phyloP scores from a whole-genome alignment of 2,888 invertebrate species.

The Serripes groenlandicus region DNA sequence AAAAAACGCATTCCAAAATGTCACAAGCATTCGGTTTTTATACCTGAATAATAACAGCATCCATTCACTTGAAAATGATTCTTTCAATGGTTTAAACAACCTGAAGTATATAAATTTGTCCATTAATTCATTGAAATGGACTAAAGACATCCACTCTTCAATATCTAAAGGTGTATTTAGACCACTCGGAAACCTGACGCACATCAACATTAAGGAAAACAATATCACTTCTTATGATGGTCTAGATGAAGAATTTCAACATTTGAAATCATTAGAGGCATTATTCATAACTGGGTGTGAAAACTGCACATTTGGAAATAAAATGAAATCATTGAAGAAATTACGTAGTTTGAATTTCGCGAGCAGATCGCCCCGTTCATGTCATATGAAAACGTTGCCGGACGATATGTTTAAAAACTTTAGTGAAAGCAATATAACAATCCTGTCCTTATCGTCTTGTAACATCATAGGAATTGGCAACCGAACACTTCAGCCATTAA shows the following conservation, averaged over 20 bases:
- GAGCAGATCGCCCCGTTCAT: neutral
- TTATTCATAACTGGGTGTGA: slow-evolving; percentile 10
- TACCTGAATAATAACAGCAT: slow-evolving; percentile 10
- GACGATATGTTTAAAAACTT: slow-evolving; percentile 40
- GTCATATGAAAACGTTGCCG: neutral
- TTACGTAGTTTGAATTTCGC: slow-evolving; percentile 28
- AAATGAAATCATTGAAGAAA: slow-evolving; percentile 24
- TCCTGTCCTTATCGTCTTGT: slow-evolving; percentile 34
- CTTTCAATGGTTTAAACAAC: slow-evolving; percentile 2
- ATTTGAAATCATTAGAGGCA: neutral
- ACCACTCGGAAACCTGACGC: slow-evolving; percentile 11
- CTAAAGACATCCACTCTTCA: neutral
- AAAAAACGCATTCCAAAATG: neutral
- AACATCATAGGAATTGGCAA: slow-evolving; percentile 24
- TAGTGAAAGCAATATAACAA: neutral
- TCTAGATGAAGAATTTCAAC: slow-evolving; percentile 10
- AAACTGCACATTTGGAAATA: slow-evolving; percentile 24
- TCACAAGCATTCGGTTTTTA: neutral
- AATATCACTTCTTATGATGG: neutral
- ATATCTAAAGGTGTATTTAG: slow-evolving; percentile 16
- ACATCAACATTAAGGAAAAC: slow-evolving; percentile 16
- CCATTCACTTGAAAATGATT: neutral
- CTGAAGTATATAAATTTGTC: slow-evolving; percentile 19
- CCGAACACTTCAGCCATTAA: slow-evolving; percentile 36
- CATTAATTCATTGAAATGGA: neutral